Conservation (phyloP, 2,797 vertebrate genomes). For the Arrhamphus sclerolepis region DNA sequence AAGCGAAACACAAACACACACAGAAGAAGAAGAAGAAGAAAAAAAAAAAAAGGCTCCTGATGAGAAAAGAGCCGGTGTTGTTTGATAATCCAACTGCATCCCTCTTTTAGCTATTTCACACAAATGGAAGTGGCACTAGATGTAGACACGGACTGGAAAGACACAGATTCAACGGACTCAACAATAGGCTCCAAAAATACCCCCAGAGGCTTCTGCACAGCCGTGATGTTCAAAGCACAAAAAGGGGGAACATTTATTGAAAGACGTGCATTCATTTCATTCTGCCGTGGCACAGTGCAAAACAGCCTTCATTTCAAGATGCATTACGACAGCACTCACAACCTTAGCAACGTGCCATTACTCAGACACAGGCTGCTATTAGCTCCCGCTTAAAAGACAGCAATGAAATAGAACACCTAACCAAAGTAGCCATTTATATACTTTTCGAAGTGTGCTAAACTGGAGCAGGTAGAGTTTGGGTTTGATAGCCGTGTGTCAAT, state of each 20-base stretch:
- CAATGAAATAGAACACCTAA: conserved; percentile 68
- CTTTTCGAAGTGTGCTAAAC: conserved; percentile 29
- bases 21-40: conserved; percentile 15
- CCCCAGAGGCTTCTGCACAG: conserved; percentile 41
- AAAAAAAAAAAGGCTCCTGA: conserved; percentile 49
- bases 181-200: conserved; percentile 45
- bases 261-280: conserved; percentile 66
- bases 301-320: conserved; percentile 71
- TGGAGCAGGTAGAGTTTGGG: conserved; percentile 34
- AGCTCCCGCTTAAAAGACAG: conserved; percentile 58
- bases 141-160: conserved; percentile 24
- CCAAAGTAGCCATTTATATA: conserved; percentile 39
- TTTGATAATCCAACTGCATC: conserved; percentile 55
- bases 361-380: conserved; percentile 62
- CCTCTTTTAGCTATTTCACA: conserved; percentile 31
- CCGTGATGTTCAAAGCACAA: conserved; percentile 29
- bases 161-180: conserved; percentile 26
- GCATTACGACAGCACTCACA: conserved; percentile 68
- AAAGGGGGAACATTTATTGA: conserved; percentile 53
- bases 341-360: conserved; percentile 57
- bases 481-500: conserved; percentile 61
- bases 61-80: conserved; percentile 69
- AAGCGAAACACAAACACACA: conserved; percentile 28
- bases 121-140: conserved; percentile 30
- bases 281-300: conserved; percentile 58